These are phyloP conservation scores for Eupithecia subumbrata DNA, from an alignment of 2,888 invertebrate genomes.

Conservation along the genomic window DNA sequence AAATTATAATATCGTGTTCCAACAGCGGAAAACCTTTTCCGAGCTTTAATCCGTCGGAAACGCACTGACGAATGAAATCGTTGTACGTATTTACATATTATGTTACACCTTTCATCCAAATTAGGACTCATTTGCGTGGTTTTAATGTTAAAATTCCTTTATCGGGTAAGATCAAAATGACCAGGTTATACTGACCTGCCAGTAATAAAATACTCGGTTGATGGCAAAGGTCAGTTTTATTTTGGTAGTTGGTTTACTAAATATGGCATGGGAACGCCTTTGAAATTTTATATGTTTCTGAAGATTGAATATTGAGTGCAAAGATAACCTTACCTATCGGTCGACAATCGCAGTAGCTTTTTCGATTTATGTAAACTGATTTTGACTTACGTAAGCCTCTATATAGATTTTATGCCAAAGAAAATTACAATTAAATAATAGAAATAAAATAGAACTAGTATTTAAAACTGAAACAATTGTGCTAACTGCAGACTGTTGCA, in stretches of 20 bases:
- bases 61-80: slow-evolving; percentile 25
- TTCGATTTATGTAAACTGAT: not conserved
- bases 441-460: no score
- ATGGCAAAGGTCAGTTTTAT: slow-evolving; percentile 14
- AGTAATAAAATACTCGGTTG: slow-evolving; percentile 10
- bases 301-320: slow-evolving; percentile 14
- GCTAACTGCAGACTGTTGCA: no score
- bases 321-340: slow-evolving; percentile 48
- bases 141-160: slow-evolving; percentile 14
- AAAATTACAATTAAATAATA: no score
- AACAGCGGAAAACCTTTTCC: slow-evolving; percentile 37
- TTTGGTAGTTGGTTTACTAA: slow-evolving; percentile 9
- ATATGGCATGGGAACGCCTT: slow-evolving; percentile 14
- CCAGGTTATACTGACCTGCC: slow-evolving; percentile 7
- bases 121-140: slow-evolving; percentile 20
- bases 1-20: slow-evolving; percentile 34
- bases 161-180: not conserved
- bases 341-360: slow-evolving; percentile 26
- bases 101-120: slow-evolving; percentile 20
- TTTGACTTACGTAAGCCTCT: not conserved
- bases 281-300: slow-evolving; percentile 18
- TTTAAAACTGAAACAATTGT: no score
- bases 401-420: no score
- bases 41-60: slow-evolving; percentile 39
- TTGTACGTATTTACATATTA: slow-evolving; percentile 30